Evolutionary conservation across 2,113 vertebrate species (phyloP).

Genomic region (Rhinolophus sinicus): DNA sequence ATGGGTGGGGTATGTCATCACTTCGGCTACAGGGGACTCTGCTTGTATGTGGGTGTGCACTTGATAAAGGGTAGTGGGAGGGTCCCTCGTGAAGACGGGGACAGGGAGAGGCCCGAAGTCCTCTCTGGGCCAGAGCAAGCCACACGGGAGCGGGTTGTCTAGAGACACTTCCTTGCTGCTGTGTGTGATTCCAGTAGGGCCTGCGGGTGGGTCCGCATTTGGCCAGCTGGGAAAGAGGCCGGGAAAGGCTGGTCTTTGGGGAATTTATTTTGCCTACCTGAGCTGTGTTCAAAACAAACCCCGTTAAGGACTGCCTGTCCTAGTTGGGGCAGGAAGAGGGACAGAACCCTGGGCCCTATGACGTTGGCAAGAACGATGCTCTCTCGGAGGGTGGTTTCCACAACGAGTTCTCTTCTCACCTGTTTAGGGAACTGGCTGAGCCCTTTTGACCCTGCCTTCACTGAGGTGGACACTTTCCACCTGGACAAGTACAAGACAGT

Average conservation of each 20-base stretch:
- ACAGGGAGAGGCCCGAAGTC: background rate
- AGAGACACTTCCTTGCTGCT: accelerated
- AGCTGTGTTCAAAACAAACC: background rate
- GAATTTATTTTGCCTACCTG: background rate
- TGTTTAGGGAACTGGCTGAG: slow-evolving; percentile 89
- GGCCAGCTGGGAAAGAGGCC: background rate
- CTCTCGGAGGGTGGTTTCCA: background rate
- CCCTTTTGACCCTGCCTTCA: slow-evolving; percentile 88
- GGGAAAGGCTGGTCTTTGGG: background rate
- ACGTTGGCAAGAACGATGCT: background rate
- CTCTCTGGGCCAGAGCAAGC: background rate
- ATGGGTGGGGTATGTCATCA: accelerated
- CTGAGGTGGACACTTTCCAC: slow-evolving; percentile 87
- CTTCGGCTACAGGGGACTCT: background rate
- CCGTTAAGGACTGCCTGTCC: accelerated
- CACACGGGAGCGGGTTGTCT: accelerated
- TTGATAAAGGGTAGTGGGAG: background rate
- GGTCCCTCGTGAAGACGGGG: background rate
- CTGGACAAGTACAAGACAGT: slow-evolving; percentile 91
- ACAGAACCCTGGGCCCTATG: accelerated
- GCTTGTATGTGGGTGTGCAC: background rate
- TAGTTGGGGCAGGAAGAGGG: background rate
- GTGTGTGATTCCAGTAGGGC: background rate
- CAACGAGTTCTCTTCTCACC: slow-evolving; percentile 40
- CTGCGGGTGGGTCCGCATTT: background rate